Conservation (phyloP, 2,888 invertebrate species). For the Carcina quercana region DNA sequence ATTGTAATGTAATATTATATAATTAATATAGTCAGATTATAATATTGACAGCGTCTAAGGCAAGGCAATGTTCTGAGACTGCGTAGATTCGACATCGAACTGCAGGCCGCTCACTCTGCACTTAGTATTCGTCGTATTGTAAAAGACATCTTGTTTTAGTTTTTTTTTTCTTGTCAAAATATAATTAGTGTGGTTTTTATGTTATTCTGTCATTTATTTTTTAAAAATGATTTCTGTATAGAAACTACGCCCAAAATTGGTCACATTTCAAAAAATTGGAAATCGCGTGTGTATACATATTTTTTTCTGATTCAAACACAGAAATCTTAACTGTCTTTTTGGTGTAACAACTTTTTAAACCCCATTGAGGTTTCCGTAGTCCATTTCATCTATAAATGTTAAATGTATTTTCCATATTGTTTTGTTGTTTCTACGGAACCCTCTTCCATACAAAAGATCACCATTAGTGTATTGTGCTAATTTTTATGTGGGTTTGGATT, state of each 20-base stretch:
- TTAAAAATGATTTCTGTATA: not conserved
- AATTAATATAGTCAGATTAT: no score
- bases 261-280: not conserved
- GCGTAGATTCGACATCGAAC: slow-evolving; percentile 58
- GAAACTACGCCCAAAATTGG: not conserved
- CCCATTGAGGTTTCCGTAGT: slow-evolving; percentile 58
- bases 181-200: slow-evolving; percentile 71
- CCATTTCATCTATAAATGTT: slow-evolving; percentile 29
- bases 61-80: slow-evolving; percentile 30
- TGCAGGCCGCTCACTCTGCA: slow-evolving; percentile 60
- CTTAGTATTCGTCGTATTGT: slow-evolving; percentile 73
- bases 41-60: slow-evolving; percentile 1
- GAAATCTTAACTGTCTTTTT: slow-evolving; percentile 34
- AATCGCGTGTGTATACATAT: no score
- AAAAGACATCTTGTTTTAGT: slow-evolving; percentile 64
- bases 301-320: no score
- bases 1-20: no score
- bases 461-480: slow-evolving; percentile 72
- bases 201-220: slow-evolving; percentile 54
- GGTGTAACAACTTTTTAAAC: slow-evolving; percentile 1
- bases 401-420: slow-evolving; percentile 18
- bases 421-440: slow-evolving; percentile 48
- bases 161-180: slow-evolving; percentile 66
- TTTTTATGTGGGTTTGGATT: slow-evolving; percentile 67
- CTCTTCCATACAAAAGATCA: slow-evolving; percentile 47